A percentile compares a stretch with the other conserved stretches of the same genome.
Evolutionary conservation across 2,888 invertebrate species (phyloP).

Genomic region (Drosophila neoperkinsi): DNA sequence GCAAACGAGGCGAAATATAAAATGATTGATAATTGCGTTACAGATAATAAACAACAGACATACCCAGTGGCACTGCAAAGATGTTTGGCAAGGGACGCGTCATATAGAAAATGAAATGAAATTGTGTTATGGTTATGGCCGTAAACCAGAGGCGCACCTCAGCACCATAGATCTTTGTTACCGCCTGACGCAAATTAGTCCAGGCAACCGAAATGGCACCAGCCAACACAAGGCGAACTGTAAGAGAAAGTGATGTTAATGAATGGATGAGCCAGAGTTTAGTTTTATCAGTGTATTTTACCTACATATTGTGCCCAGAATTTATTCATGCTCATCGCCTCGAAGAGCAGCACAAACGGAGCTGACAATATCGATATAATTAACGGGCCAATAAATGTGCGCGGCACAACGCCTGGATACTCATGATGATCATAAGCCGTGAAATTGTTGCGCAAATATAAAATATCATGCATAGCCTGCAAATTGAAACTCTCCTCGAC

Average conservation of each 20-base stretch:
- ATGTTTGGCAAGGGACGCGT: slow-evolving; percentile 97
- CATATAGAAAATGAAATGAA: slow-evolving; percentile 99
- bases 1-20: slow-evolving; percentile 84
- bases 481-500: slow-evolving; percentile 99
- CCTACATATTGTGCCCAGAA: slow-evolving; percentile 95
- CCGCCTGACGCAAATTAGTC: slow-evolving; percentile 89
- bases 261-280: not conserved
- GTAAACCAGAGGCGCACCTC: slow-evolving; percentile 93
- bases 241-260: slow-evolving; percentile 79
- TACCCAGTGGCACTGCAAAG: slow-evolving; percentile 96
- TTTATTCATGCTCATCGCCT: slow-evolving; percentile 91
- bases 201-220: slow-evolving; percentile 91
- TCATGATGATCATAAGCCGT: slow-evolving; percentile 98
- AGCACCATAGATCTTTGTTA: slow-evolving; percentile 92
- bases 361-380: slow-evolving; percentile 91
- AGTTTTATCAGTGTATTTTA: slow-evolving; percentile 82
- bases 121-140: slow-evolving; percentile 95
- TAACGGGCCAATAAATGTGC: slow-evolving; percentile 97
- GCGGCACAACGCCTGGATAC: slow-evolving; percentile 98
- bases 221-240: slow-evolving; percentile 94
- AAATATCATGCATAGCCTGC: slow-evolving; percentile 98
- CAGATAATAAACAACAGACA: slow-evolving; percentile 61
- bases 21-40: not conserved
- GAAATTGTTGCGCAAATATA: slow-evolving; percentile 94
- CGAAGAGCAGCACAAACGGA: slow-evolving; percentile 90